A percentile compares a stretch with the other conserved stretches of the same genome.
phyloP scores from a whole-genome alignment of 23 tunicate species.

The Halocynthia aurantium region DNA sequence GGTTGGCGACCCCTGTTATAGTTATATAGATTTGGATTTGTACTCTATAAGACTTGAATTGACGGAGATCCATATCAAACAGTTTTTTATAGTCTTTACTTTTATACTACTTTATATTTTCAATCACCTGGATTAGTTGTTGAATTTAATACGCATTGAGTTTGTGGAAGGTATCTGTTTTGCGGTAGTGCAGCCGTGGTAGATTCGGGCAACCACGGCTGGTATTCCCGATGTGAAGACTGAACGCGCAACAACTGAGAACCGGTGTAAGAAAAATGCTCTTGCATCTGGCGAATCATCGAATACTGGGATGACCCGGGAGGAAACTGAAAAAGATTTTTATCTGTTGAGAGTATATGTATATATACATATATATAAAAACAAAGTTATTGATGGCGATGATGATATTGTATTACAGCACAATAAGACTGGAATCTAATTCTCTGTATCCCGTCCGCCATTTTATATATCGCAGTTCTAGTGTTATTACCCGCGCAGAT shows the following conservation, averaged over 20 bases:
- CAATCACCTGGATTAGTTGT: neutral
- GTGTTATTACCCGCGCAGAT: too few species aligned
- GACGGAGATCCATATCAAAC: too few species aligned
- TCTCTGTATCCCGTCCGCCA: too few species aligned
- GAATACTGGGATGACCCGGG: conserved; percentile 1
- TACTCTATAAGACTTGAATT: too few species aligned
- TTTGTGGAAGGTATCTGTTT: too few species aligned
- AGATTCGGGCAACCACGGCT: neutral
- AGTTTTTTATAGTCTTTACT: too few species aligned
- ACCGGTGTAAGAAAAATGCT: neutral
- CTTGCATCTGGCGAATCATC: conserved; percentile 5
- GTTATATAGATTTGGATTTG: too few species aligned
- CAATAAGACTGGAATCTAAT: too few species aligned
- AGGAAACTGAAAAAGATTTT: neutral
- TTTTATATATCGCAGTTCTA: too few species aligned
- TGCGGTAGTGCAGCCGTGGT: too few species aligned
- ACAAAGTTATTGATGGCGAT: neutral
- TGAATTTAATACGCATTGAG: too few species aligned
- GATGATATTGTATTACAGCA: neutral
- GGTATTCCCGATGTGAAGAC: neutral
- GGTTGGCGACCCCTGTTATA: too few species aligned
- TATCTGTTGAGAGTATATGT: neutral
- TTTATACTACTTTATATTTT: neutral
- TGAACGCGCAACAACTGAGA: neutral
- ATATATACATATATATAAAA: neutral